phyloP scores from a whole-genome alignment of 2,113 vertebrate species.

The Raphicerus campestris region DNA sequence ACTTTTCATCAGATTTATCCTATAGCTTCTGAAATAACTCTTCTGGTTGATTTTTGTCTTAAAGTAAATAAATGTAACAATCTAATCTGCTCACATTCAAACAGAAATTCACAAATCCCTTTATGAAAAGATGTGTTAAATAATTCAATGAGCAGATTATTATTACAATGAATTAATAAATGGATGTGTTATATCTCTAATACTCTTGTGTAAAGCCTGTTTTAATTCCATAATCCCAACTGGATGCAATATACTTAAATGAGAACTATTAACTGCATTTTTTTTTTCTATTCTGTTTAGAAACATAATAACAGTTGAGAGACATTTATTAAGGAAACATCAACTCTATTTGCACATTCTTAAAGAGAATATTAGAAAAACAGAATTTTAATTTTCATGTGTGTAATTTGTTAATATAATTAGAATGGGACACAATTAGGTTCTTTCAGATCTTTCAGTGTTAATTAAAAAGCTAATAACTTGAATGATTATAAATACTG shows the following conservation, averaged over 20 bases:
- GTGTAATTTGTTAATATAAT: conserved; percentile 80
- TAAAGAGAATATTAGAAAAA: conserved; percentile 76
- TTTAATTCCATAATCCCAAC: conserved; percentile 73
- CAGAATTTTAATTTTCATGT: conserved; percentile 77
- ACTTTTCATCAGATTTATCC: background rate
- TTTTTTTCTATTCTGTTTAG: conserved; percentile 72
- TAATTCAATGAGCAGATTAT: conserved; percentile 67
- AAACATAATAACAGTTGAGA: conserved; percentile 73
- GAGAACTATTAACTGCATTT: conserved; percentile 65
- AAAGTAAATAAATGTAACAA: conserved; percentile 39
- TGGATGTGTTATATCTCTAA: conserved; percentile 42
- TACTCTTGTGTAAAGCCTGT: conserved; percentile 50
- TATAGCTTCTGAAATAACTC: background rate
- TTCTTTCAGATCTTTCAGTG: conserved; percentile 75
- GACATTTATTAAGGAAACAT: conserved; percentile 76
- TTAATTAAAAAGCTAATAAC: conserved; percentile 84
- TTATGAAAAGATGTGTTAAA: conserved; percentile 49
- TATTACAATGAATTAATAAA: conserved; percentile 62
- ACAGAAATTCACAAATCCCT: background rate
- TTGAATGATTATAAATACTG: conserved; percentile 76
- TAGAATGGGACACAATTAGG: conserved; percentile 73
- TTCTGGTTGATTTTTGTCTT: conserved; percentile 24
- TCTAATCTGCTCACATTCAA: conserved; percentile 20
- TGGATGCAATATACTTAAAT: conserved; percentile 73
- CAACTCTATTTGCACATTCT: conserved; percentile 75